Conservation (phyloP, 2,888 invertebrate species). For the Polydesmus complanatus region DNA sequence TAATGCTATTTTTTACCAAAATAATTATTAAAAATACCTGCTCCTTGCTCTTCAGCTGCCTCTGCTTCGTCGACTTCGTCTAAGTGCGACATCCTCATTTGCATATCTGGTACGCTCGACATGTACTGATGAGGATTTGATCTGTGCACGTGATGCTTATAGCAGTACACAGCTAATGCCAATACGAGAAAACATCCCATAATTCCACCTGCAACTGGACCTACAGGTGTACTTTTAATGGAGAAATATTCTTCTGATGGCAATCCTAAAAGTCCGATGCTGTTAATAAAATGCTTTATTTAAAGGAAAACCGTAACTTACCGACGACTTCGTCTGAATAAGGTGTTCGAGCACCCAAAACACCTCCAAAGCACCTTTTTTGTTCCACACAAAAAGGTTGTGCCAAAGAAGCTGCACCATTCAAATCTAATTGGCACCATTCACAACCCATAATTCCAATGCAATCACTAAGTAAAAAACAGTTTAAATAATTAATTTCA, state of each 20-base stretch:
- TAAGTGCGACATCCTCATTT: constrained; percentile 32
- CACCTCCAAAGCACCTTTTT: constrained; percentile 70
- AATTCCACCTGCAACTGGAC: constrained; percentile 73
- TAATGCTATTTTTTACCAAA: background rate
- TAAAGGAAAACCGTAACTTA: constrained; percentile 21
- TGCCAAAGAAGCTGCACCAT: constrained; percentile 51
- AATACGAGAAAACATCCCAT: constrained; percentile 65
- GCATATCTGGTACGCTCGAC: constrained; percentile 29
- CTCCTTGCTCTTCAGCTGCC: constrained; percentile 27
- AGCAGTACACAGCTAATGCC: constrained; percentile 71
- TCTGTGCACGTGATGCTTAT: constrained; percentile 43
- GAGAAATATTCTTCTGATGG: constrained; percentile 20
- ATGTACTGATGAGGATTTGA: constrained; percentile 27
- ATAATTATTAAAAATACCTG: constrained; percentile 22
- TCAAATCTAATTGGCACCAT: constrained; percentile 72
- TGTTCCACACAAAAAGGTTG: constrained; percentile 67
- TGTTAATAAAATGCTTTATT: background rate
- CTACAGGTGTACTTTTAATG: constrained; percentile 47
- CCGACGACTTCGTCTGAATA: constrained; percentile 56
- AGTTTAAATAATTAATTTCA: too few relatives aligned
- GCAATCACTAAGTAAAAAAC: constrained; percentile 32
- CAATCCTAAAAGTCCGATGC: constrained; percentile 13
- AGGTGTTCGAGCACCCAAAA: constrained; percentile 66
- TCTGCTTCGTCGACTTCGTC: constrained; percentile 34
- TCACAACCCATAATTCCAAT: constrained; percentile 69